phyloP scores from a whole-genome alignment of 2,888 invertebrate genomes.

The Stegana nigrithorax region DNA sequence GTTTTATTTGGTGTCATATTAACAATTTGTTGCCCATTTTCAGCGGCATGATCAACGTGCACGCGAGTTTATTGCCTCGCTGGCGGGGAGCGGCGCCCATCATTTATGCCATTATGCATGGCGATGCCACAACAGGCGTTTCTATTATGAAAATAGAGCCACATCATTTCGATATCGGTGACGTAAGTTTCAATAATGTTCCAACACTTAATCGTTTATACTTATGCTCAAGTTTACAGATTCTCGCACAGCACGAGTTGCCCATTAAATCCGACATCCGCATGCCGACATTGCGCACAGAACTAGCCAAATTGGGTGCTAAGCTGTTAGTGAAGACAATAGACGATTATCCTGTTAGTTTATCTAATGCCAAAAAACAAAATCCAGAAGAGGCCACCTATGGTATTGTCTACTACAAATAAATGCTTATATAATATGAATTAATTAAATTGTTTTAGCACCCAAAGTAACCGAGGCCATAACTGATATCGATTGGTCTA shows the following conservation, averaged over 20 bases:
- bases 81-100: conserved; percentile 96
- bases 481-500: conserved; percentile 76
- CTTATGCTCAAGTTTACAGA: conserved; percentile 35
- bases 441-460: conserved; percentile 71
- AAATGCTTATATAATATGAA: neutral
- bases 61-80: conserved; percentile 89
- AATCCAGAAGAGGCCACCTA: conserved; percentile 74
- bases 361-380: conserved; percentile 74
- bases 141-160: conserved; percentile 89
- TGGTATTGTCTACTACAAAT: conserved; percentile 74
- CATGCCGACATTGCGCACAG: conserved; percentile 75
- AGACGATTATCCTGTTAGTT: conserved; percentile 72
- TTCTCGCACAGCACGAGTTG: conserved; percentile 71
- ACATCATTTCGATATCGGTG: conserved; percentile 83
- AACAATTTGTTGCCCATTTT: too few relatives aligned
- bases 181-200: conserved; percentile 58
- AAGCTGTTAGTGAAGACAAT: conserved; percentile 75
- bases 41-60: conserved; percentile 93
- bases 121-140: conserved; percentile 84
- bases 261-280: conserved; percentile 72
- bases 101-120: conserved; percentile 84
- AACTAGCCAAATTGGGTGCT: conserved; percentile 78
- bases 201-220: neutral
- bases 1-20: too few relatives aligned
- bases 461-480: conserved; percentile 77